These are phyloP conservation scores for Vultur gryphus DNA, from an alignment of 2,797 vertebrate species.

Conservation along the genomic window DNA sequence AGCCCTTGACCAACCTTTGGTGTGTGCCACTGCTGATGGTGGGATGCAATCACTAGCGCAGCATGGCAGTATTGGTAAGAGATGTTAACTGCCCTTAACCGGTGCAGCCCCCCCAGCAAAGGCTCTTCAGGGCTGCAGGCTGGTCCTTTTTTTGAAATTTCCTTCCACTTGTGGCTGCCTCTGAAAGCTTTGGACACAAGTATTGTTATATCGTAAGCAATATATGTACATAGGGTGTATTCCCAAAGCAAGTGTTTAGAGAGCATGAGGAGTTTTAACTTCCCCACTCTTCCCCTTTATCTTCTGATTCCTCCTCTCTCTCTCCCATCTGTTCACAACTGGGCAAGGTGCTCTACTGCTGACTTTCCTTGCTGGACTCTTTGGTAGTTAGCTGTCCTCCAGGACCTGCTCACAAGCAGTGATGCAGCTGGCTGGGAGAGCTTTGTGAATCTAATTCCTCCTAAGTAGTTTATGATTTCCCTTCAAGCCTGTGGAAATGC, in stretches of 20 bases:
- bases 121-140: background rate
- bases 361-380: slow-evolving; percentile 30
- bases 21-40: background rate
- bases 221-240: background rate
- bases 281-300: slow-evolving; percentile 22
- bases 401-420: slow-evolving; percentile 50
- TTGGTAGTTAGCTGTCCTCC: slow-evolving; percentile 47
- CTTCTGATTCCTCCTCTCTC: slow-evolving; percentile 57
- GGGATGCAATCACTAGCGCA: background rate
- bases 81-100: background rate
- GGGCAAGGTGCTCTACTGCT: slow-evolving; percentile 55
- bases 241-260: slow-evolving; percentile 47
- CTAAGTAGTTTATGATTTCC: slow-evolving; percentile 54
- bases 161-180: background rate
- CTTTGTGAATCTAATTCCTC: slow-evolving; percentile 48
- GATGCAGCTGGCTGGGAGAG: background rate
- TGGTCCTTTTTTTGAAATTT: background rate
- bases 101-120: background rate
- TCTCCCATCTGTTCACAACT: slow-evolving; percentile 48
- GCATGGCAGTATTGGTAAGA: background rate
- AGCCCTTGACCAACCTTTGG: background rate
- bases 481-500: slow-evolving; percentile 51
- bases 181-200: background rate
- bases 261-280: slow-evolving; percentile 7
- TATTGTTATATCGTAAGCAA: slow-evolving; percentile 27